Evolutionary conservation across 2,888 invertebrate species (phyloP), one percentile per base, ranked within the genome.

Genomic region (Oscheius myriophilus): DNA sequence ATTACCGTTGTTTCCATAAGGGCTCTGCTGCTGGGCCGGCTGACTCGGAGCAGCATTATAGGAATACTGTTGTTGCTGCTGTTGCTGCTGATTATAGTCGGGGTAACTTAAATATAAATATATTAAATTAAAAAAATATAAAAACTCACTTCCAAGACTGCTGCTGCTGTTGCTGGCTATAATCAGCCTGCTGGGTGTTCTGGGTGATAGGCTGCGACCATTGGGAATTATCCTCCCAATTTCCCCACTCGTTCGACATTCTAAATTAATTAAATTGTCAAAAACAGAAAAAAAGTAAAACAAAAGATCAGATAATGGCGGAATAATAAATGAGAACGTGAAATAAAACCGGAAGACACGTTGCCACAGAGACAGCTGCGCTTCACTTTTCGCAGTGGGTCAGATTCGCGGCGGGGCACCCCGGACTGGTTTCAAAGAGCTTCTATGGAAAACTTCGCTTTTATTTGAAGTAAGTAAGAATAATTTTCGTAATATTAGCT

Each of bases 221-320:
- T 39, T 71, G 67, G 57, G 73, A 70, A 51, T 41, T 55, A 39
- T 73, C 72, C 21, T 71, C 75, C 78, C 78, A 78, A 62, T 73
- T 72, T 55, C 78, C 75, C 78, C 78, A 78, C 18, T 78, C 78
- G 78, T 78, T 75, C 55, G 78, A 78, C 78, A 78, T 78, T 63
- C 63, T 63, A 18, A 52, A 53, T 41, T 54, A 25, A 12, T 49
- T 11, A 49, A 18, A 18, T 23, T 18, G 9, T 33, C 9, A 33
- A 33, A 6, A 33, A 33, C 3, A 6, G 9, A 9, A 33, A 23
- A 49, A 49, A 49, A 49, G 18, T 49, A 11, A 49, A 49, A 49
- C 2, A 49, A 18, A 49, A 3, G 18, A 18, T 9, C 16, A 23
- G 49, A 49, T 18, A 49, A 49, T 18, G 18, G 18, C 23, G 3